phyloP scores from a whole-genome alignment of 2,797 vertebrate genomes.

The Orestias chungarensis region DNA sequence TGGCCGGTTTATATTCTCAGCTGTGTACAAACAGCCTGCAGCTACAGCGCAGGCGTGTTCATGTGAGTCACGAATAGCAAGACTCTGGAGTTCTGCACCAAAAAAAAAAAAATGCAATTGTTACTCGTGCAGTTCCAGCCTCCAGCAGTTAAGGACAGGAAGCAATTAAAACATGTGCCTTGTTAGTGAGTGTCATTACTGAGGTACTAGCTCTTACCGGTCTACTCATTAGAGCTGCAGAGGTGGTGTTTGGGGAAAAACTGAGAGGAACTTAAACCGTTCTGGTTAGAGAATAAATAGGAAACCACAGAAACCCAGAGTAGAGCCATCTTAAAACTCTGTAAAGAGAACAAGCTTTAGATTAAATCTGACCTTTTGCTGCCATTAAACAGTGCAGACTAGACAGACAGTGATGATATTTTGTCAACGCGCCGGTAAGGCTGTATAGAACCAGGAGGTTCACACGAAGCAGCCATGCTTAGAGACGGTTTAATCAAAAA shows the following conservation, averaged over 20 bases:
- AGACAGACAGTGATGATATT: constrained; percentile 34
- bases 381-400: constrained; percentile 28
- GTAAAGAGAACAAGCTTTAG: constrained; percentile 3
- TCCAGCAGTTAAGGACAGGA: constrained; percentile 83
- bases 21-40: constrained; percentile 51
- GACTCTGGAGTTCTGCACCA: constrained; percentile 42
- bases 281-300: constrained; percentile 42
- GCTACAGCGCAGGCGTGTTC: constrained; percentile 64
- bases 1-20: constrained; percentile 45
- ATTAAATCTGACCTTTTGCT: constrained; percentile 14
- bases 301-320: constrained; percentile 22
- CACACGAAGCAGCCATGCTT: constrained; percentile 57
- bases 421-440: constrained; percentile 47
- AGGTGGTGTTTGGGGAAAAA: constrained; percentile 67
- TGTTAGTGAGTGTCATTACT: constrained; percentile 81
- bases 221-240: constrained; percentile 80
- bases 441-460: constrained; percentile 63
- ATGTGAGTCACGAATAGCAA: constrained; percentile 69
- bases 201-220: constrained; percentile 71
- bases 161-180: constrained; percentile 82
- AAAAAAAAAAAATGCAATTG: constrained; percentile 57
- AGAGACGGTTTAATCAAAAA: constrained; percentile 80
- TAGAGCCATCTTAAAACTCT: constrained; percentile 16
- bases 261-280: constrained; percentile 61
- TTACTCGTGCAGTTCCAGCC: constrained; percentile 66